Evolutionary conservation across 1,140 invertebrate species (phyloP).

Genomic region (Plodia interpunctella): DNA sequence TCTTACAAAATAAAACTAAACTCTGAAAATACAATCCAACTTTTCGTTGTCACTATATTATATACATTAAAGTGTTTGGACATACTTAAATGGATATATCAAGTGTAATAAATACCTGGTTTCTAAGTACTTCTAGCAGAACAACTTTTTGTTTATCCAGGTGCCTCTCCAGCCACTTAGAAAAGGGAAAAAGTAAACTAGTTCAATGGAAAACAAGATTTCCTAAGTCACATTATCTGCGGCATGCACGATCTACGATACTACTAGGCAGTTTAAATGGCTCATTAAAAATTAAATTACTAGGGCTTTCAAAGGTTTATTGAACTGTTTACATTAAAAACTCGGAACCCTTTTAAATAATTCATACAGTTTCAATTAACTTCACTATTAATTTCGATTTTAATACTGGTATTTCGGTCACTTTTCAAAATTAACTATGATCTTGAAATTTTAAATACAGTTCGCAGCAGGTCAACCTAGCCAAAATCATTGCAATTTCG

Average conservation of each 20-base stretch:
- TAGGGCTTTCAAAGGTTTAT: background rate
- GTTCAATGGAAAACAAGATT: background rate
- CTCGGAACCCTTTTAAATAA: too few relatives aligned
- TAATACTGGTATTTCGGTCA: too few relatives aligned
- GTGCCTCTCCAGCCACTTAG: background rate
- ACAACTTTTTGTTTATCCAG: background rate
- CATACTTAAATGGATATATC: background rate
- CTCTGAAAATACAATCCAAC: too few relatives aligned
- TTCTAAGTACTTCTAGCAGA: background rate
- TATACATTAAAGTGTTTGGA: background rate
- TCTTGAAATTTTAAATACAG: too few relatives aligned
- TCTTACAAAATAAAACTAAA: too few relatives aligned
- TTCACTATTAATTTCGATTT: too few relatives aligned
- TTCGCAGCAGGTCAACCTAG: too few relatives aligned
- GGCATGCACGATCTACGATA: background rate
- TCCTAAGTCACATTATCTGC: background rate
- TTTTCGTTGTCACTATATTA: background rate
- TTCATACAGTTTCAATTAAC: too few relatives aligned
- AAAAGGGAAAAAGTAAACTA: constrained; percentile 7
- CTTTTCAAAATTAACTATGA: too few relatives aligned
- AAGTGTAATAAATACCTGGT: background rate
- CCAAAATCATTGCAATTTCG: too few relatives aligned
- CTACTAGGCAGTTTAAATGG: background rate
- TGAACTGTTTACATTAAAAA: too few relatives aligned
- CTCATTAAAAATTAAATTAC: background rate